Base-by-base conservation (phyloP, 1,140 invertebrate genomes). In the Ooceraea biroi region DNA sequence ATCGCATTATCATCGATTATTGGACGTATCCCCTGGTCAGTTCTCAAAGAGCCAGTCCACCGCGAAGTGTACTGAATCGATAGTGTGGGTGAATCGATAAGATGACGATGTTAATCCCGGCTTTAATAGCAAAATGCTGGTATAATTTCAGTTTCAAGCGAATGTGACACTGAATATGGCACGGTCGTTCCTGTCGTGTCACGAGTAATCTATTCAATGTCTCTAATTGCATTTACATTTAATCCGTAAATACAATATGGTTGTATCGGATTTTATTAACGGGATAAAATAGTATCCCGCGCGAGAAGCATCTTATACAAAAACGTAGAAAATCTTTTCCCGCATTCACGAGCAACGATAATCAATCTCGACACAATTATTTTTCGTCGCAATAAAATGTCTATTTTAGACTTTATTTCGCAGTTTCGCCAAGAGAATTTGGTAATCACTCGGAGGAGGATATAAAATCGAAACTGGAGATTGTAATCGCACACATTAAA, bases 1-100 rank as follows among this genome's bases (percentile, higher is more conserved):
- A 94, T 93, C 91, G 91, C 91, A 94, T 94, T 94, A 94, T 94
- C 92, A 93, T 94, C 91, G 93, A 94, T 93, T 93, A 94, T 93
- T 90, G 91, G 91, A 88, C 90, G 88, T 90, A 92, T 92, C 90
- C 91, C 91, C 77, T 86, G 74, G 83, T 86, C 83, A 85, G 74
- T 84, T 84, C 73, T 82, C 78, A 72, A 69, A 82, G 66, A 74
- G 77, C 65, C 30, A 44, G 83, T 73, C 72, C 61, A 66, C 69
- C 73, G 69, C 48, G 69, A 74, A 80, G 72, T 74, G 44, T 87
- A 27, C 50, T 74, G 82, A 80, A 88, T 87, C 74, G 86, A 89
- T 88, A 48, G 83, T 46, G 83, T 46, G 66, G 27, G 58, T 63
- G 55, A 72, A 88, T 65, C 73, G 86, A 88, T 88, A 89, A 89